Conservation (phyloP, 2,113 vertebrate species). For the Todiramphus saurophagus region DNA sequence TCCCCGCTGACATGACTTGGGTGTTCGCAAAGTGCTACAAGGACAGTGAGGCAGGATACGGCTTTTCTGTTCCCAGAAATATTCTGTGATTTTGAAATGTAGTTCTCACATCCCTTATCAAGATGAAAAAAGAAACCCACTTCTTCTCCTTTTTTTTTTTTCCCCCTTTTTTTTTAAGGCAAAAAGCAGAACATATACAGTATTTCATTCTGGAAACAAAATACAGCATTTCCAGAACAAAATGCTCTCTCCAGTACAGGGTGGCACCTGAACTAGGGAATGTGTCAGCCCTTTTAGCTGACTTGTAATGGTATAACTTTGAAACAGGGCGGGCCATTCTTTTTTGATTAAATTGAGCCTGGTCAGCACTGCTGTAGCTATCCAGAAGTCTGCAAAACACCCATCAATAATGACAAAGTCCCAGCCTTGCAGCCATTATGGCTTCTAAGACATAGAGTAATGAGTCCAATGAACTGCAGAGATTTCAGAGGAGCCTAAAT, state of each 20-base stretch:
- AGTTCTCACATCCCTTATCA: not conserved
- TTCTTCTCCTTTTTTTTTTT: not conserved
- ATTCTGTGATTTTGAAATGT: not conserved
- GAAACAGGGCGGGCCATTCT: not conserved
- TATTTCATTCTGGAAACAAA: not conserved
- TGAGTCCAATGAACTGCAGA: not conserved
- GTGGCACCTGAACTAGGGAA: not conserved
- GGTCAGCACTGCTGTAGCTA: not conserved
- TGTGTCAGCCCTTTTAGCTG: not conserved
- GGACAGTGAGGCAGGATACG: not conserved
- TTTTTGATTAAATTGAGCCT: not conserved
- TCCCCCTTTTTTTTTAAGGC: not conserved
- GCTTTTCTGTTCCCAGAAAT: not conserved
- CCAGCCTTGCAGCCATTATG: fast-evolving
- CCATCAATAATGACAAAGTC: not conserved
- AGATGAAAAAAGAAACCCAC: not conserved
- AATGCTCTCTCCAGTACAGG: not conserved
- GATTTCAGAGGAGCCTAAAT: not conserved
- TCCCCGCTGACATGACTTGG: fast-evolving
- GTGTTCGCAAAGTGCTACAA: not conserved
- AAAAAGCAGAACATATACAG: not conserved
- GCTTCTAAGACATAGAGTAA: not conserved
- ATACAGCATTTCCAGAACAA: not conserved
- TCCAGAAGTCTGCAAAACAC: not conserved
- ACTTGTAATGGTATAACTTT: not conserved